phyloP scores from a whole-genome alignment of 2,888 invertebrate species.

The Sussaba pulchella region DNA sequence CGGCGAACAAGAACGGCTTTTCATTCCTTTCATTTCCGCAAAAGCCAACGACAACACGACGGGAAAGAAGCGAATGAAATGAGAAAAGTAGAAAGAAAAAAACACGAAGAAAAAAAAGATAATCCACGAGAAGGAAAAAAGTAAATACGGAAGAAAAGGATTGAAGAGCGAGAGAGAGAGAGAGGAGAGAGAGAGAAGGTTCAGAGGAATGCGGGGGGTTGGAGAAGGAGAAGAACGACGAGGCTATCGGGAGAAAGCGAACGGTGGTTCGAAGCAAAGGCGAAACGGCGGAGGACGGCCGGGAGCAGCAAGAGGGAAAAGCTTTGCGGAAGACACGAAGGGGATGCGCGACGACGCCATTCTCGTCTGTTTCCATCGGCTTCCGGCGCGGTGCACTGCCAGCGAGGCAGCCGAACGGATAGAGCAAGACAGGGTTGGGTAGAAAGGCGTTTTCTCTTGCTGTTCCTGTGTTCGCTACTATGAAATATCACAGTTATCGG shows the following conservation, averaged over 20 bases:
- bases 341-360: constrained; percentile 77
- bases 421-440: constrained; percentile 14
- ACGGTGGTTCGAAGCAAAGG: too few relatives aligned
- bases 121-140: constrained; percentile 70
- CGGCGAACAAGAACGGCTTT: background rate
- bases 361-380: constrained; percentile 72
- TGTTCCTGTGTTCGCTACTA: constrained; percentile 24
- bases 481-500: constrained; percentile 2
- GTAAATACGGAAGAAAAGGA: constrained; percentile 35
- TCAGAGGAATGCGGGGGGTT: constrained; percentile 20
- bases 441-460: constrained; percentile 24
- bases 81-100: background rate
- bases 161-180: constrained; percentile 21
- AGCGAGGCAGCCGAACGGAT: constrained; percentile 27
- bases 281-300: too few relatives aligned
- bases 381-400: constrained; percentile 37
- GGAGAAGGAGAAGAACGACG: constrained; percentile 26
- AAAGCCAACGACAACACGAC: constrained; percentile 7
- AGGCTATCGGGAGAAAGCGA: constrained; percentile 34
- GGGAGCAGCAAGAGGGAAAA: constrained; percentile 53
- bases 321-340: constrained; percentile 74
- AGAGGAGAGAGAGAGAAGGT: constrained; percentile 45
- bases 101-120: constrained; percentile 64
- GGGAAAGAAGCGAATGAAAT: constrained; percentile 19
- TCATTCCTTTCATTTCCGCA: constrained; percentile 9